Evolutionary conservation across 2,888 invertebrate genomes (phyloP).

Genomic region (Mesorhabditis sp.): DNA sequence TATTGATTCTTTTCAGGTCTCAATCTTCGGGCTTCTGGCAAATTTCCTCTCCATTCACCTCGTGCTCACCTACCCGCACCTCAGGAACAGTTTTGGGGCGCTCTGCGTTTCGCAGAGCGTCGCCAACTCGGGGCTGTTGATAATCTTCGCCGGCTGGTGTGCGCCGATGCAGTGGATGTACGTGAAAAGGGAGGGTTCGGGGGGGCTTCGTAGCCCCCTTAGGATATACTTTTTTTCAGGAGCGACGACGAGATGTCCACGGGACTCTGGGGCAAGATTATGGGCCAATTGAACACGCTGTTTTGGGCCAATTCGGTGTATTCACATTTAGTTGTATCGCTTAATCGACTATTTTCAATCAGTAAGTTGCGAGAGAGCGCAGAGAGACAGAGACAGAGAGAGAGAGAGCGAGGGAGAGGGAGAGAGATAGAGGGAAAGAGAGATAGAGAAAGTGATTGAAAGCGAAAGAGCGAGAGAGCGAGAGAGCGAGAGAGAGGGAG

Average conservation of each 20-base stretch:
- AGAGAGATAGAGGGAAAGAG: too few species aligned
- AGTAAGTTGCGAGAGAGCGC: background rate
- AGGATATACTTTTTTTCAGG: background rate
- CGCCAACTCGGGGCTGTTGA: background rate
- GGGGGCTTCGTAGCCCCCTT: too few species aligned
- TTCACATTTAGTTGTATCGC: background rate
- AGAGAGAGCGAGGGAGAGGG: too few species aligned
- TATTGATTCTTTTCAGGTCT: background rate
- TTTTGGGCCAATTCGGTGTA: background rate
- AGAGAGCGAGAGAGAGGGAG: too few species aligned
- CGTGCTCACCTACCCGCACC: background rate
- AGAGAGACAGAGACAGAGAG: too few species aligned
- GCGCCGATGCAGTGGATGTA: background rate
- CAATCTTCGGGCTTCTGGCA: background rate
- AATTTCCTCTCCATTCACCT: background rate
- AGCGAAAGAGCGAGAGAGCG: too few species aligned
- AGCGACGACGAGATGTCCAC: background rate
- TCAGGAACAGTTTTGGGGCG: constrained; percentile 1
- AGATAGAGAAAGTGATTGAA: too few species aligned
- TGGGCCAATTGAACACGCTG: constrained; percentile 2
- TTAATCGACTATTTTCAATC: background rate
- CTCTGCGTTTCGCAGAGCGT: background rate
- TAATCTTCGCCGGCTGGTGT: background rate
- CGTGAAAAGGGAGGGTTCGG: too few species aligned
- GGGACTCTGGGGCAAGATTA: background rate